These are phyloP conservation scores for Columba livia DNA, from an alignment of 2,113 vertebrate genomes.

Conservation along the genomic window DNA sequence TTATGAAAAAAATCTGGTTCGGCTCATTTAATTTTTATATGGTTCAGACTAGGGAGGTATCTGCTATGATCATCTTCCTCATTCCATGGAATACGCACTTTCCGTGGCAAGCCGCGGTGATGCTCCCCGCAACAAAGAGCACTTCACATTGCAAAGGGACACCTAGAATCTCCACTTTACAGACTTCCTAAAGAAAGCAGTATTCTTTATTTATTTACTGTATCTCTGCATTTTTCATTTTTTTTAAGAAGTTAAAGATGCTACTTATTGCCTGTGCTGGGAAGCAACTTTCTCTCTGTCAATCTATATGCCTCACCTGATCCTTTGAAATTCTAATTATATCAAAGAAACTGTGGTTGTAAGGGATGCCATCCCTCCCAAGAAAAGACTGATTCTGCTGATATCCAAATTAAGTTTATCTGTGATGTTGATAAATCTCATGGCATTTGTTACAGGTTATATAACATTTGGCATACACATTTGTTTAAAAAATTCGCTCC, in stretches of 20 bases:
- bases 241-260: neutral
- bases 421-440: neutral
- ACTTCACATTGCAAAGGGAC: neutral
- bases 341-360: neutral
- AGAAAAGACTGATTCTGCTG: neutral
- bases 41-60: neutral
- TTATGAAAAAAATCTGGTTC: neutral
- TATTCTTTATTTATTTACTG: neutral
- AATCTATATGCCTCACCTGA: neutral
- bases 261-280: neutral
- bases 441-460: neutral
- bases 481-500: neutral
- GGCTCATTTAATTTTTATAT: neutral
- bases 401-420: neutral
- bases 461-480: neutral
- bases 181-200: neutral
- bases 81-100: neutral
- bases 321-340: neutral
- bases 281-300: neutral
- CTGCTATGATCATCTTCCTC: neutral
- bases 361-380: neutral
- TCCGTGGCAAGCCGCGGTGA: accelerated
- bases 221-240: neutral
- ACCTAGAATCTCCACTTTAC: neutral
- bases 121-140: neutral